Evolutionary conservation across 2,888 invertebrate genomes (phyloP), one percentile per base, ranked within the genome.

Genomic region (Trachelus tabidus): DNA sequence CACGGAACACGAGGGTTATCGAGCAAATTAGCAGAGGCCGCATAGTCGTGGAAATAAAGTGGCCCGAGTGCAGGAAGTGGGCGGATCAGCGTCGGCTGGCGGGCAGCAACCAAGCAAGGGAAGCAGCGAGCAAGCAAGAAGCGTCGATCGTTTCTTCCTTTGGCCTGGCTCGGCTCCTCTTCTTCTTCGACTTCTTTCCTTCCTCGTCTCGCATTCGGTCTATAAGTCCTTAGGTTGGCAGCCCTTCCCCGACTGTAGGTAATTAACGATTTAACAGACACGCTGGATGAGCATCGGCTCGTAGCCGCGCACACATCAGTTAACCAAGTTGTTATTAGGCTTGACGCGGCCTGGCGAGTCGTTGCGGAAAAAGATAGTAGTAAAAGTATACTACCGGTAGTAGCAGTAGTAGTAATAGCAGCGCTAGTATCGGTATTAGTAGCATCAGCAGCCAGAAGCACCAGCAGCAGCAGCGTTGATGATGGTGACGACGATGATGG

Each of bases 261-360:
- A 89, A 90, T 90, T 89, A 89, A 86, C 87, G 87, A 89, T 90
- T 90, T 89, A 89, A 89, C 88, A 87, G 88, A 87, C 87, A 84
- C 86, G 86, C 84, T 83, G 85, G 81, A 87, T 86, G 87, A 89
- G 83, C 86, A 84, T 83, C 84, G 83, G 77, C 79, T 79, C 80
- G 80, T 80, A 82, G 77, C 79, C 75, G 78, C 37, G 80, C 81
- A 79, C 82, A 81, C 86, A 83, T 88, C 84, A 84, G 84, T 85
- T 86, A 86, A 87, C 84, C 87, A 86, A 89, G 85, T 87, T 85
- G 89, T 88, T 89, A 89, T 89, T 89, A 88, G 85, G 79, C 81
- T 77, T 79, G 80, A 80, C 81, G 83, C 79, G 73, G 75, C 80
- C 40, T 76, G 69, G 75, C 75, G 76, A 71, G 71, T 71, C 33